phyloP scores from a whole-genome alignment of 2,888 invertebrate genomes.

The Prostheceraeus crozeri region DNA sequence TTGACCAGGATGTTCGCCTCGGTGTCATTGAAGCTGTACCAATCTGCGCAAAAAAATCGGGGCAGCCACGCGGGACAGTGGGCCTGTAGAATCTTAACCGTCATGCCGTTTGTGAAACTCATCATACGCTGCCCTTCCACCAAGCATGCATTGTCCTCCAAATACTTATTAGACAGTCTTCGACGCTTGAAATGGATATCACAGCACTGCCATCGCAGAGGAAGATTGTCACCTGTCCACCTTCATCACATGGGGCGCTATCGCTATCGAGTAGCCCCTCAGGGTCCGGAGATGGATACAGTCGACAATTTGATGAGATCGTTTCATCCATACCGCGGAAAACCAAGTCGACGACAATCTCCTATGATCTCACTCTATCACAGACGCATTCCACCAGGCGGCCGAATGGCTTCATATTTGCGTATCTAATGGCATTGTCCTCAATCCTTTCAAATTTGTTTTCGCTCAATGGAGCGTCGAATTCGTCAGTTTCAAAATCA shows the following conservation, averaged over 20 bases:
- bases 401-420: conserved; percentile 41
- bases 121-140: conserved; percentile 32
- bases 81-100: conserved; percentile 32
- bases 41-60: conserved; percentile 41
- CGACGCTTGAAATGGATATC: conserved; percentile 30
- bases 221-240: conserved; percentile 42
- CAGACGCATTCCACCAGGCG: conserved; percentile 41
- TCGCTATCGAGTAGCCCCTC: conserved; percentile 1
- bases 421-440: conserved; percentile 39
- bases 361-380: conserved; percentile 40
- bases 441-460: conserved; percentile 40
- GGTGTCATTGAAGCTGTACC: conserved; percentile 43
- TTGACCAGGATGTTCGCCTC: conserved; percentile 43
- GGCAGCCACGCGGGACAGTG: conserved; percentile 40
- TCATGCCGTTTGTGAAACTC: conserved; percentile 26
- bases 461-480: conserved; percentile 39
- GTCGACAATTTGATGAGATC: conserved; percentile 12
- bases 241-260: conserved; percentile 38
- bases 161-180: conserved; percentile 9
- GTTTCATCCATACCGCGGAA: conserved; percentile 5
- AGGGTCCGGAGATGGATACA: conserved; percentile 32
- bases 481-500: conserved; percentile 40
- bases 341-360: conserved; percentile 40
- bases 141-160: conserved; percentile 17
- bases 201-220: conserved; percentile 27